These are phyloP conservation scores for Tadarida brasiliensis DNA, from an alignment of 2,797 vertebrate species.

Conservation along the genomic window DNA sequence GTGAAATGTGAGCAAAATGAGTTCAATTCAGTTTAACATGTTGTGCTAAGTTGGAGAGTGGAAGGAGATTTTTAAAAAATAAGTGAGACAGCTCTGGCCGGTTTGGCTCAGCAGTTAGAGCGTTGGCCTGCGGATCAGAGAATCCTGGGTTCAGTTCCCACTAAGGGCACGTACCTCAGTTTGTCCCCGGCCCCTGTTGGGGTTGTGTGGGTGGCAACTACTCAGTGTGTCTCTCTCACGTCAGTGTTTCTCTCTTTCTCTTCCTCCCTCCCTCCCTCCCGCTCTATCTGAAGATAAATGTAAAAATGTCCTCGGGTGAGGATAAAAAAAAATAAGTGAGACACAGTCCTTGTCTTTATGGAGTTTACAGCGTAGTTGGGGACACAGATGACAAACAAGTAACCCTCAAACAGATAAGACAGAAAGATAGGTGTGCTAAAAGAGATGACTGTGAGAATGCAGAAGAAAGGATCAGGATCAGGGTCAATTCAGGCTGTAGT, in stretches of 20 bases:
- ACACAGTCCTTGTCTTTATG: background rate
- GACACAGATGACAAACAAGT: background rate
- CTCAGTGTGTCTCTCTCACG: too few species aligned
- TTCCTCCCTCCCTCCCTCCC: too few species aligned
- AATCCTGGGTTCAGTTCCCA: too few species aligned
- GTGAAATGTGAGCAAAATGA: background rate
- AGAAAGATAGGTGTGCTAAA: background rate
- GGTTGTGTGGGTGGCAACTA: too few species aligned
- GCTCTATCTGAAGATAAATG: too few species aligned
- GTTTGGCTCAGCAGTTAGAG: too few species aligned
- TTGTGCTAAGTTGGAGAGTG: background rate
- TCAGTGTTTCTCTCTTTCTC: too few species aligned
- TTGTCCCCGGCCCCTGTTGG: too few species aligned
- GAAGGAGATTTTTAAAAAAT: background rate
- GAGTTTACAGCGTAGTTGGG: background rate
- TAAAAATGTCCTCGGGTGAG: too few species aligned
- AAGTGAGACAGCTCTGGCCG: background rate
- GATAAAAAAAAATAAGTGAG: background rate
- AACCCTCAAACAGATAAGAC: background rate
- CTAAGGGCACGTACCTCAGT: too few species aligned
- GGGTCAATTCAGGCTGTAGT: background rate
- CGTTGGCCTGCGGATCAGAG: too few species aligned
- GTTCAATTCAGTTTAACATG: background rate
- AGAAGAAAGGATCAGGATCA: too few species aligned
- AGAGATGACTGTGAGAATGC: background rate